These are phyloP conservation scores for Rhabditoides inermis DNA, from an alignment of 2,888 invertebrate species.

Conservation along the genomic window DNA sequence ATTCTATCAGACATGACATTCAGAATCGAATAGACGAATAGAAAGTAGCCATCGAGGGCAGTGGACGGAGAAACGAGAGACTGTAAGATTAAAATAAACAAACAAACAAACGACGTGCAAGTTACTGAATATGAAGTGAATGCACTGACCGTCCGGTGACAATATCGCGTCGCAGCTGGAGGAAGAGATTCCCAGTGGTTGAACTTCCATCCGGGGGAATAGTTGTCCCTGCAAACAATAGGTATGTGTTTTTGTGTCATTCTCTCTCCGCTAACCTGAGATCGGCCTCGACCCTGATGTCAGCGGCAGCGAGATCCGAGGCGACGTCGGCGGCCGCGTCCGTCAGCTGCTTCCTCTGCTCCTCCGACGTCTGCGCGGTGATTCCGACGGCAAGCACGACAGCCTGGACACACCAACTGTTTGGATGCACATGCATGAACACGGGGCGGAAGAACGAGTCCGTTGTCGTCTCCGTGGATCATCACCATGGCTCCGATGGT, in stretches of 20 bases:
- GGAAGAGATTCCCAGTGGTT: slow-evolving; percentile 94
- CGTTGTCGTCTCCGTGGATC: slow-evolving; percentile 90
- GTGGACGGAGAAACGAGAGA: no score
- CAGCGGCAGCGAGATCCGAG: slow-evolving; percentile 62
- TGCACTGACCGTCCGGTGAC: slow-evolving; percentile 60
- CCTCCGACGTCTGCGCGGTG: slow-evolving; percentile 70
- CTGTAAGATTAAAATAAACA: no score
- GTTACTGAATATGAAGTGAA: no score
- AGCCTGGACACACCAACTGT: slow-evolving; percentile 57
- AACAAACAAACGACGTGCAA: no score
- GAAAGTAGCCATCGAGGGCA: no score
- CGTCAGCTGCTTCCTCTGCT: slow-evolving; percentile 66
- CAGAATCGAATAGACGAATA: no score
- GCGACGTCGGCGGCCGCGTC: slow-evolving; percentile 41
- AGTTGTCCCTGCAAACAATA: slow-evolving; percentile 64
- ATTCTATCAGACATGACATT: no score
- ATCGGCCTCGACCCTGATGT: slow-evolving; percentile 74
- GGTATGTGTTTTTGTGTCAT: no score
- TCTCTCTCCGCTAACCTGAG: slow-evolving; percentile 63
- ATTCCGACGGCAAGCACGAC: slow-evolving; percentile 93
- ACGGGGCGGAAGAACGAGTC: slow-evolving; percentile 84
- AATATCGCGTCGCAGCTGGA: slow-evolving; percentile 75
- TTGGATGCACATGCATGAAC: slow-evolving; percentile 76
- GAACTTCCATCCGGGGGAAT: slow-evolving; percentile 98
- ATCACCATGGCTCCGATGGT: slow-evolving; percentile 74